Conservation (phyloP, 2,888 invertebrate genomes). For the Dusona sp. region DNA sequence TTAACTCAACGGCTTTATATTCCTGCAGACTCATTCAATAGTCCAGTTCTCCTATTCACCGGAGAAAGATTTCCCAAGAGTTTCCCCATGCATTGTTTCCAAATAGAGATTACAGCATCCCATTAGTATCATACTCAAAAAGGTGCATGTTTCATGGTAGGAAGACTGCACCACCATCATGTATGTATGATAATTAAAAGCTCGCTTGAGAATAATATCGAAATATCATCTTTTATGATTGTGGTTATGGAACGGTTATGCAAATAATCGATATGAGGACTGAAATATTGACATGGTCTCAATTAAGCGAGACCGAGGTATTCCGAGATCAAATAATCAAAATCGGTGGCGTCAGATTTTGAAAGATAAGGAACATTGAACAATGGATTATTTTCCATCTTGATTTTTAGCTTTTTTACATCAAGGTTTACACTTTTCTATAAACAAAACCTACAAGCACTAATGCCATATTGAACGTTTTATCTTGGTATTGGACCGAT, state of each 20-base stretch:
- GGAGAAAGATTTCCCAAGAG: neutral
- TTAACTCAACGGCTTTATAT: slow-evolving; percentile 1
- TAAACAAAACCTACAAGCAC: neutral
- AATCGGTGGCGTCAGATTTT: neutral
- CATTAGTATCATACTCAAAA: neutral
- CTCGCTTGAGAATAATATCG: neutral
- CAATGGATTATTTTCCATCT: neutral
- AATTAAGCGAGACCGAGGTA: neutral
- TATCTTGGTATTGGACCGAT: slow-evolving; percentile 1
- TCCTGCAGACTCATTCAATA: neutral
- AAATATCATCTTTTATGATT: neutral
- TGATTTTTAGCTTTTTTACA: neutral
- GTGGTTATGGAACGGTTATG: neutral
- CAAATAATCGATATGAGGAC: neutral
- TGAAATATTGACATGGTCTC: neutral
- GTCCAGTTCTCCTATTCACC: neutral
- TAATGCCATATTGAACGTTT: neutral
- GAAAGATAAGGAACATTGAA: neutral
- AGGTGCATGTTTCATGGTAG: slow-evolving; percentile 1
- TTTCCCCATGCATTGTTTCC: neutral
- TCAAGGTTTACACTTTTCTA: neutral
- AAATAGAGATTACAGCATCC: neutral
- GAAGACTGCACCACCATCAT: neutral
- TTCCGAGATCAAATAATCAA: neutral
- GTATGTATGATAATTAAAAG: neutral